These are phyloP conservation scores for Serilophus lunatus DNA, from an alignment of 2,113 vertebrate genomes.

Conservation along the genomic window DNA sequence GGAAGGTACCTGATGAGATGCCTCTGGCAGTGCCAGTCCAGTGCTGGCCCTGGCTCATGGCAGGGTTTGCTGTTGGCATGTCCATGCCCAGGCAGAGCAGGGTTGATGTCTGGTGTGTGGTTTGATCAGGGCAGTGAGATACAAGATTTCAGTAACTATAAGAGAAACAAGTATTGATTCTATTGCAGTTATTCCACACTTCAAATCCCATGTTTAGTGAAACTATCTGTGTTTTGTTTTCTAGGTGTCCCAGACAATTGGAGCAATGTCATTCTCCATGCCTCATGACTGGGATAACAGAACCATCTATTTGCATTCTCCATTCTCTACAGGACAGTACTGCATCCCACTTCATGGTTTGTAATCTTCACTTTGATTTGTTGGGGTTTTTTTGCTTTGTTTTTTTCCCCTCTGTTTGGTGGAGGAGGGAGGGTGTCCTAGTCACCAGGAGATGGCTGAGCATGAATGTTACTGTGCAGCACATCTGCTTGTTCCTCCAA, in stretches of 20 bases:
- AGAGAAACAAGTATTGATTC: background rate
- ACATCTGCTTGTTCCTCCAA: background rate
- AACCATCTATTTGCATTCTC: constrained; percentile 78
- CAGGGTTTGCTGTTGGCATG: accelerated
- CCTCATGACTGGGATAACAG: constrained; percentile 84
- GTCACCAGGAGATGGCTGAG: background rate
- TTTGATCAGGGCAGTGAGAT: background rate
- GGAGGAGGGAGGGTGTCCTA: background rate
- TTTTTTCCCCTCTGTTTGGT: background rate
- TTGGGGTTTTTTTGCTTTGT: background rate
- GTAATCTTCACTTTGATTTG: constrained; percentile 23
- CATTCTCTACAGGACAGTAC: constrained; percentile 86
- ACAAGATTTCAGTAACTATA: background rate
- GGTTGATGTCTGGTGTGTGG: background rate
- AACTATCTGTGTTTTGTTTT: background rate
- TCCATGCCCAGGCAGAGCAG: background rate
- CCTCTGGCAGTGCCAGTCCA: background rate
- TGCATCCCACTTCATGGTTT: constrained; percentile 89
- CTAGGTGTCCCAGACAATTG: constrained; percentile 73
- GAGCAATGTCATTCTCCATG: constrained; percentile 72
- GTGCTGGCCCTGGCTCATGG: background rate
- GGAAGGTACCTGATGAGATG: background rate
- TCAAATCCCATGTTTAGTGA: background rate
- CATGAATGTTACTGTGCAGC: accelerated
- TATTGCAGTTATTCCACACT: background rate